A percentile compares a stretch with the other conserved stretches of the same genome.
Evolutionary conservation across 2,113 vertebrate genomes (phyloP).

Genomic region (Dicentrarchus labrax): DNA sequence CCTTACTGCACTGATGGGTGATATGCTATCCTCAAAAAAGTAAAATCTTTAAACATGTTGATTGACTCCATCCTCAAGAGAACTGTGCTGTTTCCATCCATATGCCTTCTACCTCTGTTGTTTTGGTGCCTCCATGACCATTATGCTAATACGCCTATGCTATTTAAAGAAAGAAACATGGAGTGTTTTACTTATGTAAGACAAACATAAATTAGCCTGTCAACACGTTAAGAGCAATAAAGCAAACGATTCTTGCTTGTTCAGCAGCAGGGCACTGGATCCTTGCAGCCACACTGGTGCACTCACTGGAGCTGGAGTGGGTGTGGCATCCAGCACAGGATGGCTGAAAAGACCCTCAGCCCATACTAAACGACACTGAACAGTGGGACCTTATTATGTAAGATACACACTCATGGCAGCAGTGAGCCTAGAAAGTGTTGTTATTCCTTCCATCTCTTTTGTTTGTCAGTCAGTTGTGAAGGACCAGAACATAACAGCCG

Average conservation of each 20-base stretch:
- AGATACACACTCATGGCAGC: background rate
- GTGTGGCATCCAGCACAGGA: conserved; percentile 61
- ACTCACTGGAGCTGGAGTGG: conserved; percentile 50
- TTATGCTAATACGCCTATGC: too few relatives aligned
- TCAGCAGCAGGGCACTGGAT: conserved; percentile 52
- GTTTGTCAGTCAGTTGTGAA: background rate
- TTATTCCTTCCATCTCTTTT: background rate
- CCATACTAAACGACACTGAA: background rate
- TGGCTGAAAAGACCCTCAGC: conserved; percentile 19
- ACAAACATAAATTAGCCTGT: conserved; percentile 13
- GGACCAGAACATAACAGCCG: background rate
- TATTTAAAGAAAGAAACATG: conserved; percentile 2
- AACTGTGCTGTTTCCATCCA: background rate
- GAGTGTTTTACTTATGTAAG: conserved; percentile 22
- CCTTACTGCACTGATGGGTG: background rate
- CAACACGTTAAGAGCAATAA: conserved; percentile 16
- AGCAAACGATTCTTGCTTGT: conserved; percentile 41
- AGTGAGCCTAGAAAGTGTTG: background rate
- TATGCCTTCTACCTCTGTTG: too few relatives aligned
- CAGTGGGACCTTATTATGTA: background rate
- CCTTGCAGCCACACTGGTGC: conserved; percentile 38
- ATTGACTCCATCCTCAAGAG: background rate
- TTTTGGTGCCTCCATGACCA: too few relatives aligned
- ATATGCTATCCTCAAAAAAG: background rate
- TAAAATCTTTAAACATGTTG: background rate